Percentiles rank a stretch among this genome's conserved stretches.
Conservation (phyloP, 2,797 vertebrate genomes). For the Eremophila alpestris region DNA sequence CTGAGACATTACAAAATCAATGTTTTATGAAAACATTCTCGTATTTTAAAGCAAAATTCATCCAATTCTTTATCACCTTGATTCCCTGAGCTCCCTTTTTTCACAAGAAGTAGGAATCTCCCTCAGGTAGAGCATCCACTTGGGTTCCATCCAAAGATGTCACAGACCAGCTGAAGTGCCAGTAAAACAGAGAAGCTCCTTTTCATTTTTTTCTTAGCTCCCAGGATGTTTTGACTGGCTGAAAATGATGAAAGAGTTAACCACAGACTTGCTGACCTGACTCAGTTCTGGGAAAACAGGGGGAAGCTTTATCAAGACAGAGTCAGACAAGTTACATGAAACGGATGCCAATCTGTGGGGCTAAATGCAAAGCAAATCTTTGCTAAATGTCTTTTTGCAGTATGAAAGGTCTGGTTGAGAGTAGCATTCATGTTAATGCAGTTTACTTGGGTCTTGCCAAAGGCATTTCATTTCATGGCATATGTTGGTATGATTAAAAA, state of each 20-base stretch:
- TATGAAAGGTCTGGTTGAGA: neutral
- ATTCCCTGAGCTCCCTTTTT: neutral
- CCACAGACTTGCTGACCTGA: neutral
- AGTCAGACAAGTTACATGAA: neutral
- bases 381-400: neutral
- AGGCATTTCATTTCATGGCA: conserved; percentile 22
- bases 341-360: neutral
- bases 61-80: neutral
- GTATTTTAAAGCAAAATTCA: neutral
- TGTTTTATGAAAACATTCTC: neutral
- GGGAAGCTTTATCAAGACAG: neutral
- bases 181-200: neutral
- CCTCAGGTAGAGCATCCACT: neutral
- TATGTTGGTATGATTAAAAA: conserved; percentile 30
- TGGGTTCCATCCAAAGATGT: neutral
- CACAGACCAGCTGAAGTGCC: neutral
- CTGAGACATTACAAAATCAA: neutral
- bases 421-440: neutral
- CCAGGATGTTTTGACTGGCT: neutral
- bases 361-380: neutral
- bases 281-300: neutral
- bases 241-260: neutral
- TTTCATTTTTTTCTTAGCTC: neutral
- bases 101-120: neutral
- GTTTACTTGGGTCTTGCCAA: neutral